Conservation (phyloP, 2,113 vertebrate genomes). For the Paralichthys olivaceus region DNA sequence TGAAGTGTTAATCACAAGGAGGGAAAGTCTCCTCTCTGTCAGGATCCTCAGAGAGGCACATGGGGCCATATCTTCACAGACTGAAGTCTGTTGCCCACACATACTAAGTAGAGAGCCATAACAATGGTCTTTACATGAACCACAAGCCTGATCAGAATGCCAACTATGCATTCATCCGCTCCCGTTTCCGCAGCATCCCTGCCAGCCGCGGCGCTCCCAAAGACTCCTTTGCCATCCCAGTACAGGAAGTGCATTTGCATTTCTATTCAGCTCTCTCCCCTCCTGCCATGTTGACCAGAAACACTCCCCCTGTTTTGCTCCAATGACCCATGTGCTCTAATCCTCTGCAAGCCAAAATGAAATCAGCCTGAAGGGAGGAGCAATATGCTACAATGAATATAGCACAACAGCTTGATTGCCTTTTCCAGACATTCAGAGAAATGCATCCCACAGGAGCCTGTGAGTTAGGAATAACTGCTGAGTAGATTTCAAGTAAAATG, state of each 20-base stretch:
- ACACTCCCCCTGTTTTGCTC: slow-evolving; percentile 33
- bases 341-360: slow-evolving; percentile 27
- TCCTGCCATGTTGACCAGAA: slow-evolving; percentile 36
- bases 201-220: slow-evolving; percentile 31
- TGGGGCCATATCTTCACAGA: slow-evolving; percentile 34
- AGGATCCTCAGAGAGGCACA: neutral
- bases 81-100: slow-evolving; percentile 29
- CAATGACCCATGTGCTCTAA: slow-evolving; percentile 36
- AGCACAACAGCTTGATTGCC: slow-evolving; percentile 2
- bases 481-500: slow-evolving; percentile 32
- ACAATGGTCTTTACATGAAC: slow-evolving; percentile 65
- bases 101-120: slow-evolving; percentile 51
- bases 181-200: slow-evolving; percentile 48
- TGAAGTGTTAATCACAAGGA: slow-evolving; percentile 15
- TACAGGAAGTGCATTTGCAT: slow-evolving; percentile 72
- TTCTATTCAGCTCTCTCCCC: slow-evolving; percentile 39
- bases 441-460: neutral
- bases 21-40: slow-evolving; percentile 28
- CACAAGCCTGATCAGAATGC: slow-evolving; percentile 68
- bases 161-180: slow-evolving; percentile 59
- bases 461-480: slow-evolving; percentile 9
- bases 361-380: slow-evolving; percentile 18
- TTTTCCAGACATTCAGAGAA: slow-evolving; percentile 11
- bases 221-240: neutral
- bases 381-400: neutral